Percentiles rank a stretch among this genome's conserved stretches.
These are phyloP conservation scores for Portunus trituberculatus DNA, from an alignment of 1,140 invertebrate species.

Conservation along the genomic window DNA sequence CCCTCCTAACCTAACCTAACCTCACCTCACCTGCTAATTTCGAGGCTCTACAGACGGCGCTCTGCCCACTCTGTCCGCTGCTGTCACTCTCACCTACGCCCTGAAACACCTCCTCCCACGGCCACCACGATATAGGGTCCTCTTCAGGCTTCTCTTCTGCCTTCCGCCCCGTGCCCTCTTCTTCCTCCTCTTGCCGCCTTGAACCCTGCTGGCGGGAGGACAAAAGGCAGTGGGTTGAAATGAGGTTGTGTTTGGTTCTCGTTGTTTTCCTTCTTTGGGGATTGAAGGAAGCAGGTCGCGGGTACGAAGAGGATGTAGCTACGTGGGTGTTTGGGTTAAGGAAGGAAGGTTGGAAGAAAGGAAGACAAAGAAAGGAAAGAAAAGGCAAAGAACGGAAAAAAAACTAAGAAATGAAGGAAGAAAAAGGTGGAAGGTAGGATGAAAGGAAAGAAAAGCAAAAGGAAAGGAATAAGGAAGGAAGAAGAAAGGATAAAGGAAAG, in stretches of 20 bases:
- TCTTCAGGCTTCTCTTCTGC: neutral
- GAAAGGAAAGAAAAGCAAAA: neutral
- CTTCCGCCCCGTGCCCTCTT: neutral
- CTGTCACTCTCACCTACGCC: slow-evolving; percentile 21
- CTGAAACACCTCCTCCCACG: slow-evolving; percentile 18
- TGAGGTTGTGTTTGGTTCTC: neutral
- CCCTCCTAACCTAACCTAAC: neutral
- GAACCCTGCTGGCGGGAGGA: neutral
- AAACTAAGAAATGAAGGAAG: neutral
- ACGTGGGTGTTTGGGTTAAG: no score
- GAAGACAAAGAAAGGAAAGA: neutral
- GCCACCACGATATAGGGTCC: neutral
- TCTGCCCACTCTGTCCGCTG: neutral
- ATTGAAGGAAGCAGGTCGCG: no score
- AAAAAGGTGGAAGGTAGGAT: neutral
- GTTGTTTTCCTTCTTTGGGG: neutral
- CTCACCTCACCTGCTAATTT: neutral
- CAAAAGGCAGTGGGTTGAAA: neutral
- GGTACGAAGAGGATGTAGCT: neutral
- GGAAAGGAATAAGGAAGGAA: neutral
- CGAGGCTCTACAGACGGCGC: neutral
- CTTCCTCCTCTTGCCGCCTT: neutral
- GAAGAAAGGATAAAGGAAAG: neutral
- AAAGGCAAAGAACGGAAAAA: neutral
- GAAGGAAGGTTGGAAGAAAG: no score